Percentiles rank a stretch among this genome's conserved stretches.
phyloP scores from a whole-genome alignment of 2,113 vertebrate species.

The Apteryx owenii region DNA sequence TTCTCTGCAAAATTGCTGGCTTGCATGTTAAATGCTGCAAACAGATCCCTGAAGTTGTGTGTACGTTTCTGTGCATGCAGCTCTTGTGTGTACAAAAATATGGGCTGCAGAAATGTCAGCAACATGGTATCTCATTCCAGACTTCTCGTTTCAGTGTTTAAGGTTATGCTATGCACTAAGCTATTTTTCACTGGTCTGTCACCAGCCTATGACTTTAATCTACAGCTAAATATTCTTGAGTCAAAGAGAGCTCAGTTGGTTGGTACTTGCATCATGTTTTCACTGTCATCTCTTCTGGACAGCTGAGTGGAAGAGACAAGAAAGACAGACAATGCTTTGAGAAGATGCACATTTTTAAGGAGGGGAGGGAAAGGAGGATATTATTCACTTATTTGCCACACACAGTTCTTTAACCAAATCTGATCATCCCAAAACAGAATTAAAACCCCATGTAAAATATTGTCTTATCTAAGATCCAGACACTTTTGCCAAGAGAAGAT shows the following conservation, averaged over 20 bases:
- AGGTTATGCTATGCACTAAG: neutral
- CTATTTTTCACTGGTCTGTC: neutral
- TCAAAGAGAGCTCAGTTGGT: neutral
- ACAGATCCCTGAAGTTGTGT: neutral
- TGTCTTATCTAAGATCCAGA: neutral
- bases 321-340: neutral
- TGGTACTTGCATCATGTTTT: neutral
- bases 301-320: neutral
- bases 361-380: neutral
- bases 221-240: neutral
- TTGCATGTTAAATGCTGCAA: neutral
- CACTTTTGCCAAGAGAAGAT: neutral
- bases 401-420: neutral
- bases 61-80: neutral
- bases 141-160: neutral
- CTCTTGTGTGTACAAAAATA: neutral
- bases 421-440: neutral
- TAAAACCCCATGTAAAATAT: neutral
- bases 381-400: neutral
- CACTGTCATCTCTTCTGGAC: neutral
- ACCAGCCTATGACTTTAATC: neutral
- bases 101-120: neutral
- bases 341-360: neutral
- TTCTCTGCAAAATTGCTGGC: neutral
- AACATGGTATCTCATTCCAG: neutral